A percentile compares a stretch with the other conserved stretches of the same genome.
Conservation (phyloP, 2,888 invertebrate genomes). For the Drosophila pegasa region DNA sequence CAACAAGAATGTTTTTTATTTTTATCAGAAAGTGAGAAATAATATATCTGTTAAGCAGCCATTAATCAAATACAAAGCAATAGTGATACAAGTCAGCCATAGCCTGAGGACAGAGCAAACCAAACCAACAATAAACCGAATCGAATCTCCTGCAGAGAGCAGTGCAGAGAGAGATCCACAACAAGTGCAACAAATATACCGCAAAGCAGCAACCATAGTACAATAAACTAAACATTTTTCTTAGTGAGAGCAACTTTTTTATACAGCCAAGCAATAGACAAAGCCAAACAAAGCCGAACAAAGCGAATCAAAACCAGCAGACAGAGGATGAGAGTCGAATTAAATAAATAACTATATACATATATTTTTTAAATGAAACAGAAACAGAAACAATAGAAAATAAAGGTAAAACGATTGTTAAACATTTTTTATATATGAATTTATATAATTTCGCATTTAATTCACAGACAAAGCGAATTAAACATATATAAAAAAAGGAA, state of each 20-base stretch:
- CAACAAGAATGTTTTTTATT: conserved; percentile 58
- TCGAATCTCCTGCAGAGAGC: conserved; percentile 41
- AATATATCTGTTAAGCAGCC: conserved; percentile 54
- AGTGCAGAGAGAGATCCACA: conserved; percentile 53
- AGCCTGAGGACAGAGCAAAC: conserved; percentile 61
- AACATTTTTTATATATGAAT: conserved; percentile 76
- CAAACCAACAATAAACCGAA: conserved; percentile 52
- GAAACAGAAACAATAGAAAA: conserved; percentile 73
- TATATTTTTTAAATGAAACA: conserved; percentile 67
- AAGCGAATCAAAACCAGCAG: conserved; percentile 53
- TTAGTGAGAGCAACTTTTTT: conserved; percentile 73
- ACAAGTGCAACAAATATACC: conserved; percentile 67
- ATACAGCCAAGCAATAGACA: conserved; percentile 70
- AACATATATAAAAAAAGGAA: conserved; percentile 36
- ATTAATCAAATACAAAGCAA: conserved; percentile 72
- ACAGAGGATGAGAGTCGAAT: conserved; percentile 20
- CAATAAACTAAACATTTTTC: conserved; percentile 76
- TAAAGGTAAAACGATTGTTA: conserved; percentile 62
- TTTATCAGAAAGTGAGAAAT: conserved; percentile 74
- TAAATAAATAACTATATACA: conserved; percentile 48
- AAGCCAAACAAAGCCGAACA: conserved; percentile 19
- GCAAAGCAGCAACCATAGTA: conserved; percentile 78
- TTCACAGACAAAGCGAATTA: conserved; percentile 53
- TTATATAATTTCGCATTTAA: conserved; percentile 70
- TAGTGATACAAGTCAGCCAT: conserved; percentile 73